Conservation (phyloP, 2,888 invertebrate species). For the Tetramorium bicarinatum region DNA sequence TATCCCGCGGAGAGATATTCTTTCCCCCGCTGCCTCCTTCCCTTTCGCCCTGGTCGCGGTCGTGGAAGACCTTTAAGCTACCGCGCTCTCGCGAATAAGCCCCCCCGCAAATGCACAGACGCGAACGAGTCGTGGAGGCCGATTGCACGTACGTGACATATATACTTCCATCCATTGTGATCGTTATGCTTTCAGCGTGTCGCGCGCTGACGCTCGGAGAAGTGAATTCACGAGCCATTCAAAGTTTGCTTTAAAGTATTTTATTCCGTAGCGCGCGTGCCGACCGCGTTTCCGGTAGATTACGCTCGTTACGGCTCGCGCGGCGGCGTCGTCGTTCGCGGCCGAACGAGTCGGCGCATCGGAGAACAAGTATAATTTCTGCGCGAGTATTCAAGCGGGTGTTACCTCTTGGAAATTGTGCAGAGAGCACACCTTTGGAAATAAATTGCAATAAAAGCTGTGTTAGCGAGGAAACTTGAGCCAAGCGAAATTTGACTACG, state of each 20-base stretch:
- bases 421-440: not conserved
- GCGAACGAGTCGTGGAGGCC: not conserved
- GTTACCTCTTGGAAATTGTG: not conserved
- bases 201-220: not conserved
- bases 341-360: conserved; percentile 17
- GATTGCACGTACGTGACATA: conserved; percentile 10
- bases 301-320: conserved; percentile 26
- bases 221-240: conserved; percentile 5
- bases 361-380: conserved; percentile 20
- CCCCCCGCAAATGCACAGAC: not conserved
- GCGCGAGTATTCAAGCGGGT: not conserved
- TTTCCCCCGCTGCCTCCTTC: conserved; percentile 17
- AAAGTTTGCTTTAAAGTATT: conserved; percentile 16
- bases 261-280: conserved; percentile 15
- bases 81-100: not conserved
- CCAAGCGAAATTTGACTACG: not conserved
- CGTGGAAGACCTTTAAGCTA: not conserved
- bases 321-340: not conserved
- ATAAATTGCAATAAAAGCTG: not conserved
- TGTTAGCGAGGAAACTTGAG: not conserved
- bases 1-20: conserved; percentile 64
- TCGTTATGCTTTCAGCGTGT: conserved; percentile 1
- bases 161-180: not conserved
- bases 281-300: conserved; percentile 43
- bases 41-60: not conserved